Evolutionary conservation across 2,113 vertebrate genomes (phyloP), one percentile per base, ranked within the genome.

Genomic region (Halichoerus grypus): DNA sequence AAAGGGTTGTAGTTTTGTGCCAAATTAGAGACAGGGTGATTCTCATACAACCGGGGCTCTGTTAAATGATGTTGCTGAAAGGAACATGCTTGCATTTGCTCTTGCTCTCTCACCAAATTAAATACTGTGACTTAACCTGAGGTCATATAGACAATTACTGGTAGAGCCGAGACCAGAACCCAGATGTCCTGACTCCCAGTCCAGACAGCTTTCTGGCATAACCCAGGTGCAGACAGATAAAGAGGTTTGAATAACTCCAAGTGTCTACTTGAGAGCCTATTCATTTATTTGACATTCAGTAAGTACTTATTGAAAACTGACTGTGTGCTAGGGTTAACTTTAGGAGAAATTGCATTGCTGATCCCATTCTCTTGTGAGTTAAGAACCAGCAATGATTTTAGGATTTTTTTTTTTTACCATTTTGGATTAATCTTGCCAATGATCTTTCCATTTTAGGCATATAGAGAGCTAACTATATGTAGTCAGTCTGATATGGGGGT

Each of bases 371-470:
- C 42, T 94, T 61, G 21, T 91, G 76, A 86, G 10, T 61, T 92
- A 82, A 91, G 88, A 93, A 92, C 18, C 12, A 86, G n/a, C 49
- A 82, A 8, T 93, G 55, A 26, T 89, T 93, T 92, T 92, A 67
- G 63, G 55, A 79, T 88, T 61, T 59, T 65, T 77, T 55, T 67
- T 74, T 69, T 81, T 85, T 86, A 22, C 57, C 88, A 92, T 97
- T 97, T 97, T 81, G 39, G 61, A 46, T 87, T 55, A 74, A 63
- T 46, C 90, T 79, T 72, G 63, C 49, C 81, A 94, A 49, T 28
- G 22, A 49, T 59, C 22, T 91, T 53, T 96, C 77, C 91, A 82
- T 96, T 85, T 97, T 95, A 76, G 74, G 51, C 28, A 90, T 80
- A 51, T 5, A 63, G 93, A 83, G n/a, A 55, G 19, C 49, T 94